These are phyloP conservation scores for Luperina testacea DNA, from an alignment of 2,888 invertebrate species.

Conservation along the genomic window DNA sequence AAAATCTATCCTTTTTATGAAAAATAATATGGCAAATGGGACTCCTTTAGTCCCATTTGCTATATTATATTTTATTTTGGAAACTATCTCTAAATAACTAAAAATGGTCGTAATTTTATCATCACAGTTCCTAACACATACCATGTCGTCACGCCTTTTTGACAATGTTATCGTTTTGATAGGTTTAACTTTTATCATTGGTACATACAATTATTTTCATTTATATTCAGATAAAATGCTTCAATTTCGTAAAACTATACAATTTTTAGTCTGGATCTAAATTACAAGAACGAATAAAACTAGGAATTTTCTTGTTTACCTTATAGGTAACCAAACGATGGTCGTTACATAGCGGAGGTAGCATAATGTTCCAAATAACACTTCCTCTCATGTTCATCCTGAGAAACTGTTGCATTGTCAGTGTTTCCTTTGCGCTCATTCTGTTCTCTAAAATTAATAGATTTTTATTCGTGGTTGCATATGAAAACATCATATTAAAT, in stretches of 20 bases:
- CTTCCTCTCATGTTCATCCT: constrained; percentile 82
- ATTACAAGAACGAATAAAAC: neutral
- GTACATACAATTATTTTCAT: neutral
- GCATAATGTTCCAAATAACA: constrained; percentile 88
- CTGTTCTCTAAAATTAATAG: constrained; percentile 44
- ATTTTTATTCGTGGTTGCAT: neutral
- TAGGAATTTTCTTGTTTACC: constrained; percentile 76
- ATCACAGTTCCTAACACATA: neutral
- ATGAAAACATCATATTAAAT: neutral
- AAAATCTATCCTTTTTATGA: neutral
- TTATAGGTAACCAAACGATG: constrained; percentile 91
- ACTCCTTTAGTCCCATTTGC: neutral
- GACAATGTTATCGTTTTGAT: neutral
- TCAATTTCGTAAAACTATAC: neutral
- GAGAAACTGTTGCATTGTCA: constrained; percentile 84
- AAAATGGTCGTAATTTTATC: neutral
- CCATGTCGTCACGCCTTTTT: neutral
- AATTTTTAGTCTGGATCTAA: neutral
- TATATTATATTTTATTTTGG: neutral
- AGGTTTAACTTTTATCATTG: neutral
- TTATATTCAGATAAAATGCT: neutral
- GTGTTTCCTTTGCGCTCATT: constrained; percentile 44
- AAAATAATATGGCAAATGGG: no score
- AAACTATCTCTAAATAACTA: neutral
- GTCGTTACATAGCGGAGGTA: constrained; percentile 87